phyloP scores from a whole-genome alignment of 2,113 vertebrate genomes.

The Ptychochromis oligacanthus region DNA sequence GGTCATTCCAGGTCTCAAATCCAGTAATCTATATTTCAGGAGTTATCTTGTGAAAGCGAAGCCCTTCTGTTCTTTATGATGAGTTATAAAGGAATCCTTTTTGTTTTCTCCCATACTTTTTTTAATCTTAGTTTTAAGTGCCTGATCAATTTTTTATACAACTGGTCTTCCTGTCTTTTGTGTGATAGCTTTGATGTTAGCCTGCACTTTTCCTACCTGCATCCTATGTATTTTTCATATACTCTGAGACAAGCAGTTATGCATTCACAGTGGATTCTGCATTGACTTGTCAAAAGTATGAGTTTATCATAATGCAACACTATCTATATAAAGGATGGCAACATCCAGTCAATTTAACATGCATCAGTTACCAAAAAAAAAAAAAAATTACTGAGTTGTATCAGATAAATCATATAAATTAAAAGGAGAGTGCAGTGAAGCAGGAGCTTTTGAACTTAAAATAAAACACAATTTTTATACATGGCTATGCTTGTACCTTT shows the following conservation, averaged over 20 bases:
- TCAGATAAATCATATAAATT: not conserved
- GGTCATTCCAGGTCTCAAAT: constrained; percentile 81
- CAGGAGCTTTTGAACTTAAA: not conserved
- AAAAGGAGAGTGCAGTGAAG: not conserved
- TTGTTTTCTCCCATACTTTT: constrained; percentile 70
- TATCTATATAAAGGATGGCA: not conserved
- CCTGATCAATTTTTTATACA: constrained; percentile 71
- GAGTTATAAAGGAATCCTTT: constrained; percentile 71
- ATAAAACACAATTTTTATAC: constrained; percentile 10
- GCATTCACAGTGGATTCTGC: constrained; percentile 19
- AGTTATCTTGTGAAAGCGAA: constrained; percentile 72
- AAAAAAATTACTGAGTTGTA: not conserved
- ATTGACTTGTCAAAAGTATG: constrained; percentile 15
- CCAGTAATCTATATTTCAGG: constrained; percentile 82
- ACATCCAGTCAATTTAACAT: not conserved
- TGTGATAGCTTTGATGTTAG: constrained; percentile 74
- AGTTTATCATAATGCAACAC: constrained; percentile 21
- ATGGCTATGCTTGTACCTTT: not conserved
- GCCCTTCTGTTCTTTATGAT: constrained; percentile 62
- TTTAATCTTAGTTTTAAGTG: constrained; percentile 80
- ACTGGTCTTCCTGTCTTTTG: constrained; percentile 65
- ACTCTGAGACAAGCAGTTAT: constrained; percentile 46
- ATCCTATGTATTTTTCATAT: constrained; percentile 74
- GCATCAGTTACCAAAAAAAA: not conserved
- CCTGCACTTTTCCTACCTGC: constrained; percentile 69